phyloP scores from a whole-genome alignment of 2,113 vertebrate species.

The Micromys minutus region DNA sequence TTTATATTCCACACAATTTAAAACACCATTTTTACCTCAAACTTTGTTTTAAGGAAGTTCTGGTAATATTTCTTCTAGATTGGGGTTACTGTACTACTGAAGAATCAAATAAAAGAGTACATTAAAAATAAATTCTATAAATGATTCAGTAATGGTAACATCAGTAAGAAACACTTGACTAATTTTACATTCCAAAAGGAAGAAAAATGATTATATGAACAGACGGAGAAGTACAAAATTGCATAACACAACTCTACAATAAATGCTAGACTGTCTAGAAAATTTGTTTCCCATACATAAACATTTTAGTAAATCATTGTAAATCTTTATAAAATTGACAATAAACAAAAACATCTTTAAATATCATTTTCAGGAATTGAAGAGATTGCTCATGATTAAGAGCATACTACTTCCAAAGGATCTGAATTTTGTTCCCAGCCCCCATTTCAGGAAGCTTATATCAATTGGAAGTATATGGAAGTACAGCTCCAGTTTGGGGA shows the following conservation, averaged over 20 bases:
- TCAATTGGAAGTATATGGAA: not conserved
- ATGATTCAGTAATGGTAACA: not conserved
- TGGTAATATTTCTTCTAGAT: not conserved
- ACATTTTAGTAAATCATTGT: slow-evolving; percentile 13
- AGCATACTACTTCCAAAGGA: not conserved
- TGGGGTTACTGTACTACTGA: not conserved
- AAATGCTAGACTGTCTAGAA: not conserved
- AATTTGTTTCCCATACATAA: not conserved
- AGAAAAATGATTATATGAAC: not conserved
- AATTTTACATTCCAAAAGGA: slow-evolving; percentile 22
- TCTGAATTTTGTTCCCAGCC: not conserved
- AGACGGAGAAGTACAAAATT: slow-evolving; percentile 27
- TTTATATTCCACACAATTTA: not conserved
- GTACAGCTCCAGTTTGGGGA: not conserved
- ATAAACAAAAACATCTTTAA: not conserved
- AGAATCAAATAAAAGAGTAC: not conserved
- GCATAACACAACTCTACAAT: not conserved
- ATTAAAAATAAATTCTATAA: slow-evolving; percentile 31
- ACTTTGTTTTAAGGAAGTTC: not conserved
- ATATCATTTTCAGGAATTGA: not conserved
- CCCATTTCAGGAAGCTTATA: not conserved
- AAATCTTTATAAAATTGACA: not conserved
- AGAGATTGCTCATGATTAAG: not conserved
- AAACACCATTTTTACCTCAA: slow-evolving; percentile 17
- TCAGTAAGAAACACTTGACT: not conserved